Evolutionary conservation across 2,797 vertebrate genomes (phyloP), one percentile per base, ranked within the genome.

Genomic region (Percopsis omiscomaycus): DNA sequence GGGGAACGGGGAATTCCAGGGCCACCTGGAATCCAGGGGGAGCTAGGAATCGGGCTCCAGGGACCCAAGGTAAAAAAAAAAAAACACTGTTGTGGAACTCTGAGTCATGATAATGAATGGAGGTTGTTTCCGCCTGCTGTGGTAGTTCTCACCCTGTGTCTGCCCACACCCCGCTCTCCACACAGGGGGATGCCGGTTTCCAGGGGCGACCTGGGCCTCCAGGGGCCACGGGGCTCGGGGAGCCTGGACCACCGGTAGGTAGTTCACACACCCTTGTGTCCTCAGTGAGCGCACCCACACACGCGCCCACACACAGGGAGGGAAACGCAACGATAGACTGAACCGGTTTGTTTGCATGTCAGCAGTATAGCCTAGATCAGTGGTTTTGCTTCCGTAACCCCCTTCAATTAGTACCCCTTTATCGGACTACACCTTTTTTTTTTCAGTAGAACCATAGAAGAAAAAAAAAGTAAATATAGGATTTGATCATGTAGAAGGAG

Each of bases 1-100:
- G 95, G 95, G 32, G 95, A 95, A 79, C 88, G 95, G 89, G 95
- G 95, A 76, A 88, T 93, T 85, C 59, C 90, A 61, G 95, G 95
- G 13, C 93, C 91, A 79, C 87, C 93, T 82, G 95, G 95, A 79
- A 87, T 95, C 64, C 93, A 93, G 90, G 95, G 95, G 68, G 94
- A 96, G 83, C 93, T 91, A 64, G 95, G 95, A 83, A 88, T 94
- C 56, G 95, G 95, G 79, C 84, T 95, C 67, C 92, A 89, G 49
- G 95, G 95, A 74, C 86, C 92, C 71, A 97, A 97, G 94, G 95
- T 97, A 89, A 73, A 72, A 37, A 12, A 10, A 61, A 46, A 50
- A 5, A n/a, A n/a, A 10, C 55, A 15, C 68, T 77, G 66, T 81
- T 73, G 44, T 37, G 62, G 65, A 79, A 82, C 76, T 73, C 66